Conservation (phyloP, 2,113 vertebrate species). For the Erinaceus europaeus region DNA sequence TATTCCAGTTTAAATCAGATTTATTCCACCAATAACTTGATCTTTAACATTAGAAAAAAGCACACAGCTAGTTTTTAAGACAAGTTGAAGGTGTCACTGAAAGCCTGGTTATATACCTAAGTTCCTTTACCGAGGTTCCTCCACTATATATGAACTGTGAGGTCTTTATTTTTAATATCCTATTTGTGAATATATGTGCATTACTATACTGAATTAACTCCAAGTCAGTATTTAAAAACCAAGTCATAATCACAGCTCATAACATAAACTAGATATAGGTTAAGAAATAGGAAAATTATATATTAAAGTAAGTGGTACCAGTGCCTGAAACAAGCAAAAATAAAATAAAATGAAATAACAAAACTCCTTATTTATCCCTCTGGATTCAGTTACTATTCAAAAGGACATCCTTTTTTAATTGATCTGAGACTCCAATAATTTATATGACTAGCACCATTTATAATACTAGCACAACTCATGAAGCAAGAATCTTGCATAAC, state of each 20-base stretch:
- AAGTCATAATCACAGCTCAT: slow-evolving; percentile 20
- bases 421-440: slow-evolving; percentile 39
- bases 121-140: background rate
- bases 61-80: background rate
- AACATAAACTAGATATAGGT: slow-evolving; percentile 10
- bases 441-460: slow-evolving; percentile 40
- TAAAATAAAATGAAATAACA: background rate
- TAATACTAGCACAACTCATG: background rate
- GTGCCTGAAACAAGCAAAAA: background rate
- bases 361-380: slow-evolving; percentile 28
- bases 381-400: slow-evolving; percentile 30
- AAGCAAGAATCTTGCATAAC: slow-evolving; percentile 26
- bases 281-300: slow-evolving; percentile 45
- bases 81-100: background rate
- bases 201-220: slow-evolving; percentile 40
- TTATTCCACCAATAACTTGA: background rate
- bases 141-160: background rate
- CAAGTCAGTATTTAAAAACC: slow-evolving; percentile 25
- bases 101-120: background rate
- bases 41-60: background rate
- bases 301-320: background rate
- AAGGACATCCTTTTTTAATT: slow-evolving; percentile 18
- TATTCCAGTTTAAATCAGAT: background rate
- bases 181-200: slow-evolving; percentile 2
- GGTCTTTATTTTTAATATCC: background rate